Conservation (phyloP, 2,797 vertebrate species). For the Cercopithecus mitis region DNA sequence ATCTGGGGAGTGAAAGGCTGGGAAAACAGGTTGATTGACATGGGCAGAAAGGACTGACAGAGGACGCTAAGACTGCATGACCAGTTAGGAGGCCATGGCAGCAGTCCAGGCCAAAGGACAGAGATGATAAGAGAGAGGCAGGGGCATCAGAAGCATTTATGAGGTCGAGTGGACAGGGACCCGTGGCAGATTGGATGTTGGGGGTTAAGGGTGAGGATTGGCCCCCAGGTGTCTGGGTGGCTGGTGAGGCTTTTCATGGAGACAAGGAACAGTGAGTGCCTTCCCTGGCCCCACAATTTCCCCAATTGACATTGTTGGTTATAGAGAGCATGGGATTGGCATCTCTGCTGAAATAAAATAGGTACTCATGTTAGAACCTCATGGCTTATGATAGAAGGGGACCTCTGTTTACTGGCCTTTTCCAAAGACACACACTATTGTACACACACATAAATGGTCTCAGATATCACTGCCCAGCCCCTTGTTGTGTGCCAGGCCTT, state of each 20-base stretch:
- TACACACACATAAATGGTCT: neutral
- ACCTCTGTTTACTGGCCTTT: neutral
- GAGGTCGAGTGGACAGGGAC: neutral
- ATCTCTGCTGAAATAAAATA: neutral
- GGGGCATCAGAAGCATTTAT: neutral
- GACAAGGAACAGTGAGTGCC: neutral
- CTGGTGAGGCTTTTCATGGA: neutral
- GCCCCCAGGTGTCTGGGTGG: neutral
- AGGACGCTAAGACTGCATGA: neutral
- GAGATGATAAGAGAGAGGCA: too few relatives aligned
- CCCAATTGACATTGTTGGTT: neutral
- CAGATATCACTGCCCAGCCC: neutral
- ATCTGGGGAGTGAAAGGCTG: neutral
- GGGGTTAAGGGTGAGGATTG: neutral
- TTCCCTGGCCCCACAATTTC: too few relatives aligned
- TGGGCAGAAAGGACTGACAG: neutral
- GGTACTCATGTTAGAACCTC: neutral
- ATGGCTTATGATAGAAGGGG: neutral
- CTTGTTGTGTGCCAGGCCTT: neutral
- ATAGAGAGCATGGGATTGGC: neutral
- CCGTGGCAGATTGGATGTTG: neutral
- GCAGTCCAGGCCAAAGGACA: neutral
- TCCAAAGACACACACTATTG: neutral
- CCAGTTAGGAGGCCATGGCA: neutral
- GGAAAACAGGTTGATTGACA: neutral